Evolutionary conservation across 1,140 invertebrate genomes (phyloP), one percentile per base, ranked within the genome.

Genomic region (Drosophila nasuta): DNA sequence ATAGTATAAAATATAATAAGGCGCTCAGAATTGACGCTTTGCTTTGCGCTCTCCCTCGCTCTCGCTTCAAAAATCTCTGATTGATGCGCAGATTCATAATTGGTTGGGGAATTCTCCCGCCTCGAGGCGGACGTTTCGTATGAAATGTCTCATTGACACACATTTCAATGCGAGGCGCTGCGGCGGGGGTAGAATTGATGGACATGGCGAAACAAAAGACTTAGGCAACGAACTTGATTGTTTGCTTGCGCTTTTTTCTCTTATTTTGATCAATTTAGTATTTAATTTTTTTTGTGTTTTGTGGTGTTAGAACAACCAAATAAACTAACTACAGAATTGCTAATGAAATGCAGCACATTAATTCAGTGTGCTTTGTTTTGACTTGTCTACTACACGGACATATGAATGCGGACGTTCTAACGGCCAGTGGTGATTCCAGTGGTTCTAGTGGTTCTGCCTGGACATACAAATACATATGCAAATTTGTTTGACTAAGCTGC

Each of bases 131-230:
- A 25, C 20, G 15, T 64, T 51, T 49, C 5, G 54, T 57, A 15
- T 8, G 43, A 28, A 57, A 30, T 35, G 69, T 58, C 49, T 65
- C 64, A 64, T 77, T 87, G 79, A 80, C 85, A 89, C 57, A 83
- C 71, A 70, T 83, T 83, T 79, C 43, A 25, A 45, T 5, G 20
- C 8, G 64, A 58, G 52, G 25, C 41, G 41, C 2, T 43, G 41
- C 6, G 45, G 17, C 13, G 25, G 48, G 48, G 48, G 25, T 20
- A 30, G 25, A 67, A 70, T 73, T 46, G 60, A 80, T 67, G 66
- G 20, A 51, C 51, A 41, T 56, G 49, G 33, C 17, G n/a, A 78
- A 63, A 79, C 77, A 68, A 80, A 80, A 77, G 77, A 75, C 64
- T 83, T 54, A 52, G 63, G 15, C 72, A 69, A 64, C 56, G 35